These are phyloP conservation scores for Athalia cordata DNA, from an alignment of 2,888 invertebrate species.

Conservation along the genomic window DNA sequence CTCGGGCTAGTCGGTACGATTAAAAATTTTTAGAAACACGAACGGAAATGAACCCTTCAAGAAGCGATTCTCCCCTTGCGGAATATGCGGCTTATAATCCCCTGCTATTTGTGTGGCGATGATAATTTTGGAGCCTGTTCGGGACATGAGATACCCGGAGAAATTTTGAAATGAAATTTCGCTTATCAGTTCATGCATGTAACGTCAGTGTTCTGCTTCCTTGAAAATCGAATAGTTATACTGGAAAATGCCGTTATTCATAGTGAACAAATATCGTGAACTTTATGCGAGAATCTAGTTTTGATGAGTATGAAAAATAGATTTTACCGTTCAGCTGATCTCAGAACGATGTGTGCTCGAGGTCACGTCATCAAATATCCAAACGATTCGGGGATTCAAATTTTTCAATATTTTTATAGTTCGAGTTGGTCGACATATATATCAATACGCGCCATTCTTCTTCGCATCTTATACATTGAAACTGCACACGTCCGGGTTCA, in stretches of 20 bases:
- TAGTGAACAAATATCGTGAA: slow-evolving; percentile 1
- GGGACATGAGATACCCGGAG: background rate
- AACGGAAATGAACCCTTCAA: too few relatives aligned
- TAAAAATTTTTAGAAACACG: too few relatives aligned
- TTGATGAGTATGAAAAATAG: slow-evolving; percentile 35
- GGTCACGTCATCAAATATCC: background rate
- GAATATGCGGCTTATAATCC: too few relatives aligned
- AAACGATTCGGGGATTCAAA: background rate
- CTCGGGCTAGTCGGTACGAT: too few relatives aligned
- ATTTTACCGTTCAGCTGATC: slow-evolving; percentile 25
- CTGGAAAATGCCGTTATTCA: slow-evolving; percentile 2
- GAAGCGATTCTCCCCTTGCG: too few relatives aligned
- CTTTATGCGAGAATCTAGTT: slow-evolving; percentile 16
- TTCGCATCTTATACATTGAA: background rate
- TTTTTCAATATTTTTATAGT: background rate
- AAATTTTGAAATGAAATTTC: background rate
- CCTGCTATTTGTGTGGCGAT: too few relatives aligned
- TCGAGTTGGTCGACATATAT: background rate
- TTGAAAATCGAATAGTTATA: background rate
- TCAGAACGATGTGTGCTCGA: slow-evolving; percentile 6
- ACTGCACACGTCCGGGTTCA: background rate
- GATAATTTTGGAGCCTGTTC: too few relatives aligned
- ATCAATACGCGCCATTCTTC: background rate
- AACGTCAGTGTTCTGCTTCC: background rate
- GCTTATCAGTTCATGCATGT: background rate